phyloP scores from a whole-genome alignment of 2,113 vertebrate species.

The Grammomys dolichurus region DNA sequence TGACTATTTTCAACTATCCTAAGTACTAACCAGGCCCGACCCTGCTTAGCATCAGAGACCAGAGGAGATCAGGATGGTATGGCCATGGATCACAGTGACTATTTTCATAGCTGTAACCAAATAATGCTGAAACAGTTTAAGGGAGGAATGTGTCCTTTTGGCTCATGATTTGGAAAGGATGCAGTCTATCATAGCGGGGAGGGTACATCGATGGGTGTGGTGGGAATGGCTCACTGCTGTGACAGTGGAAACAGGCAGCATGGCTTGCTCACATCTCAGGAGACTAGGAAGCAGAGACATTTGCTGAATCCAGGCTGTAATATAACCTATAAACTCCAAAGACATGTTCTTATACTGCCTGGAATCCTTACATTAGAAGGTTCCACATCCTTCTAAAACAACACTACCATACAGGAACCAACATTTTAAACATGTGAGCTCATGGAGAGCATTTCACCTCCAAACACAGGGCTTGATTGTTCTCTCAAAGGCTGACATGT shows the following conservation, averaged over 20 bases:
- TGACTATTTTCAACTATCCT: background rate
- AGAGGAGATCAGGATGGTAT: background rate
- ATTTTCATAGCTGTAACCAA: background rate
- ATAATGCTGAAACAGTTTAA: background rate
- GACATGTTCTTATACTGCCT: background rate
- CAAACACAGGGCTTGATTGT: background rate
- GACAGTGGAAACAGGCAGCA: background rate
- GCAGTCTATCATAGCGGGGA: background rate
- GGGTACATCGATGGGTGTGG: background rate
- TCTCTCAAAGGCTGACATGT: background rate
- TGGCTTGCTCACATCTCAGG: background rate
- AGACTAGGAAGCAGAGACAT: background rate
- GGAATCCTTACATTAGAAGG: background rate
- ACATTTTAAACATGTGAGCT: background rate
- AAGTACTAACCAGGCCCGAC: background rate
- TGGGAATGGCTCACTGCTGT: background rate
- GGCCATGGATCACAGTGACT: no score
- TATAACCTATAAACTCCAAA: background rate
- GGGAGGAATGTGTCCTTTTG: background rate
- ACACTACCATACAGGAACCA: background rate
- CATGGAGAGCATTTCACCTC: background rate
- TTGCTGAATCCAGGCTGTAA: background rate
- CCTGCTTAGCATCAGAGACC: background rate
- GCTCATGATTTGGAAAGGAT: background rate
- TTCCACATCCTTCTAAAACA: background rate